A percentile compares a stretch with the other conserved stretches of the same genome.
phyloP scores from a whole-genome alignment of 2,797 vertebrate species.

The Crocodylus rhombifer region DNA sequence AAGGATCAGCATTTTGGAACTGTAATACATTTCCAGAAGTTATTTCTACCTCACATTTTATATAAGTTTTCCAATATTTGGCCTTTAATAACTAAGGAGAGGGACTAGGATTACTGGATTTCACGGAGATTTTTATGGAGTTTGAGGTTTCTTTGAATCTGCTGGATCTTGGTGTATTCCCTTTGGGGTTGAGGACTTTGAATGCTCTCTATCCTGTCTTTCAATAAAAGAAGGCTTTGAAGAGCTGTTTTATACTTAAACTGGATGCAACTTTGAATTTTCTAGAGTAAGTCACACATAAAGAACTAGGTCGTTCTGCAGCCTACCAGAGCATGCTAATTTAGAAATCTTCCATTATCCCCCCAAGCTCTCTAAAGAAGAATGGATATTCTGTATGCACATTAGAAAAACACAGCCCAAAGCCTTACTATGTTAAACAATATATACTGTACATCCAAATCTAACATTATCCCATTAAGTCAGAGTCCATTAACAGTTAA shows the following conservation, averaged over 20 bases:
- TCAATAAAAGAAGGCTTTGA: constrained; percentile 39
- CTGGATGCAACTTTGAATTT: constrained; percentile 3
- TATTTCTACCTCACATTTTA: not conserved
- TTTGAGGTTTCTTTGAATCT: not conserved
- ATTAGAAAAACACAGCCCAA: not conserved
- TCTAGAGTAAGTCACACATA: constrained; percentile 42
- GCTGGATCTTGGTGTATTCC: constrained; percentile 17
- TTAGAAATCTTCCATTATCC: constrained; percentile 55
- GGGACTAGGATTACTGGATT: not conserved
- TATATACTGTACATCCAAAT: not conserved
- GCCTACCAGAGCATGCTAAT: constrained; percentile 45
- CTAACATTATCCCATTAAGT: not conserved
- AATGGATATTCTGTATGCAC: not conserved
- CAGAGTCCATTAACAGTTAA: not conserved
- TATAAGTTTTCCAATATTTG: not conserved
- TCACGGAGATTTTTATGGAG: not conserved
- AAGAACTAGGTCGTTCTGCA: constrained; percentile 67
- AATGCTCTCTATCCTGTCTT: not conserved
- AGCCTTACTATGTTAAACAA: not conserved
- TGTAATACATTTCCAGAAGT: not conserved
- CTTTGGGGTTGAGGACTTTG: constrained; percentile 25
- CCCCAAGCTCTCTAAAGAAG: constrained; percentile 2
- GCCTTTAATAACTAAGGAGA: not conserved
- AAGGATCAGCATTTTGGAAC: not conserved
- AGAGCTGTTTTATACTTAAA: constrained; percentile 53